Evolutionary conservation across 2,797 vertebrate genomes (phyloP), one percentile per base, ranked within the genome.

Genomic region (Sarcoramphus papa): DNA sequence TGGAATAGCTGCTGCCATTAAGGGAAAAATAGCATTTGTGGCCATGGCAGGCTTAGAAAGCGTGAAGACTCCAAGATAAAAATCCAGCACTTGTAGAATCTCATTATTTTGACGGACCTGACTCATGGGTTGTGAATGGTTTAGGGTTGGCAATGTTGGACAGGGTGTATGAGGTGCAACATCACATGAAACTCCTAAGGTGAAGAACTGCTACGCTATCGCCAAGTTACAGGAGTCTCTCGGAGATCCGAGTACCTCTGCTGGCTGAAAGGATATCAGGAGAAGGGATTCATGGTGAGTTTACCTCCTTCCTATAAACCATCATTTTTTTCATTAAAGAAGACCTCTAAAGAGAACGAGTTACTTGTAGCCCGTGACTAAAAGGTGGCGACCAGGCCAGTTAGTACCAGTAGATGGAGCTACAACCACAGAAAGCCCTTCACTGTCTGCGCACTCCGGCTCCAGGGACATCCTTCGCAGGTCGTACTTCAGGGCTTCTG

Each of bases 321-420:
- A 3, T 10, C 4, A 0, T 31, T 30, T 9, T 41, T 60, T 3
- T 31, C 14, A 3, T 20, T 1, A 4, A 23, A 56, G 53, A 57
- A 17, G 24, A 30, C 4, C 15, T 30, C 8, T 20, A 6, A 8
- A 24, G 33, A 25, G 54, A n/a, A 5, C 25, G 4, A 5, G 60
- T 33, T 40, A 14, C 43, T 11, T 40, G 43, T 5, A 57, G 43
- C 37, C 68, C 2, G 2, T 10, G 56, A 8, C 14, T 12, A 7
- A 0, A 22, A 65, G 54, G 45, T 16, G 17, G 33, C 2, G 33
- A 35, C n/a, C 14, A 18, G 18, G 21, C 16, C 45, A 23, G 5
- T 10, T 17, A 27, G 23, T 30, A 64, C 90, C 96, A 65, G 84
- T 31, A 97, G 97, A 40, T 95, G 97, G 97, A 50, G 87, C 94